Base-by-base conservation (phyloP, 2,888 invertebrate species). In the Antheraea assamensis region DNA sequence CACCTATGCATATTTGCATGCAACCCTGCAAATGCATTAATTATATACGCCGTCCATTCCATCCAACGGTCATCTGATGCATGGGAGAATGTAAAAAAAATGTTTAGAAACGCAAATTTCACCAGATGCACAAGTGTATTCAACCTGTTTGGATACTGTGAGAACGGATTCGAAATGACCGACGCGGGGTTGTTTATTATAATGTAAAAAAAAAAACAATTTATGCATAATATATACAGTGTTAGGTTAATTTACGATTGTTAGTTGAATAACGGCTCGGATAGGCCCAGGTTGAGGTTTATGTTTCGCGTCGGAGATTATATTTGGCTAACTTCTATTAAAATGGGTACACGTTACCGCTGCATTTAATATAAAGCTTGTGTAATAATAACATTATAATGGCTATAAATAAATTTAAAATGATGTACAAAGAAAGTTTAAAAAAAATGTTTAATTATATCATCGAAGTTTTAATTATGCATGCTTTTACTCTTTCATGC, bases 211-310 rank as follows among this genome's bases (percentile, higher is more conserved):
- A 7, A 35, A 68, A 13, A 42, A 7, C 42, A 58, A 64, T 4
- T 35, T 68, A 35, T 5, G 35, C 61, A 35, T 35, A 68, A 88
- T 84, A 77, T 81, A 76, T 78, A 78, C 75, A 80, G 84, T 83
- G 77, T 81, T 82, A 82, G 83, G 85, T 87, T 92, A 90, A 93
- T 89, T 88, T 86, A 91, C 82, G 84, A 88, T 91, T 92, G 92
- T 92, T 68, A 5, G 27, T 31, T 21, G 91, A 86, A 89, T 83
- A 90, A 90, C 78, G 81, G 81, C 76, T 76, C 78, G 77, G 75
- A 78, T 80, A 79, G 80, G 73, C 72, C 73, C 75, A 76, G 82
- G 81, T 78, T 55, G 52, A 42, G 68, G 70, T 24, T 80, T 83
- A 79, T 79, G 80, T 84, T 70, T 78, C 77, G 81, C 84, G 83